Base-by-base conservation (phyloP, 2,888 invertebrate species). In the Acanthopleura granulata region DNA sequence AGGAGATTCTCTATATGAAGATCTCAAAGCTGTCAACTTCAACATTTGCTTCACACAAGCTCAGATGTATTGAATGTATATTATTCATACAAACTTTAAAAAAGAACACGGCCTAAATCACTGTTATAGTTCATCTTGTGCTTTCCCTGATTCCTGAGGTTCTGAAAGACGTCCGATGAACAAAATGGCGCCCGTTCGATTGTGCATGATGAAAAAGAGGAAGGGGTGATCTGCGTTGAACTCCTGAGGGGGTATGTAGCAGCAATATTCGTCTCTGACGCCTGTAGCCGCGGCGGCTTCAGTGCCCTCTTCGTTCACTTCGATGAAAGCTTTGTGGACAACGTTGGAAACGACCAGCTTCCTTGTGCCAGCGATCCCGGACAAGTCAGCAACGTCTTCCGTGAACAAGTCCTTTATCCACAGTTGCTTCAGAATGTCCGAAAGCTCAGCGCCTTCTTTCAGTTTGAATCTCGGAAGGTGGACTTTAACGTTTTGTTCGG, bases 261-360 rank as follows among this genome's bases (percentile, higher is more conserved):
- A n/a, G n/a, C n/a, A n/a, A n/a, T n/a, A n/a, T 1, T 77, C 16
- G 22, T 16, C 72, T 76, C n/a, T 0, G 0, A 79, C 82, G 49
- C 77, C 85, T n/a, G 84, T 88, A 12, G 89, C 88, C 6, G 88
- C 89, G 15, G 89, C 89, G 6, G 90, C 89, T 73, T 89, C 89
- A 0, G 87, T 84, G 0, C 89, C 90, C 73, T 88, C 86, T 76
- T 90, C 89, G 72, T 87, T 87, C 0, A 89, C 89, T 71, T 89
- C 87, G 27, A 90, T 81, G 76, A 88, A 89, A 4, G 89, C 89
- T 78, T 89, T 88, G 79, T 90, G 90, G 14, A 87, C 74, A 3
- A 89, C 85, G 51, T 84, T 77, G 0, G 85, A 86, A 9, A 89
- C 83, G 76, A 74, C 85, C 27, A 88, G 73, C 18, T 80, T 75